Conservation (phyloP, 2,113 vertebrate genomes). For the Sclerurus mexicanus region DNA sequence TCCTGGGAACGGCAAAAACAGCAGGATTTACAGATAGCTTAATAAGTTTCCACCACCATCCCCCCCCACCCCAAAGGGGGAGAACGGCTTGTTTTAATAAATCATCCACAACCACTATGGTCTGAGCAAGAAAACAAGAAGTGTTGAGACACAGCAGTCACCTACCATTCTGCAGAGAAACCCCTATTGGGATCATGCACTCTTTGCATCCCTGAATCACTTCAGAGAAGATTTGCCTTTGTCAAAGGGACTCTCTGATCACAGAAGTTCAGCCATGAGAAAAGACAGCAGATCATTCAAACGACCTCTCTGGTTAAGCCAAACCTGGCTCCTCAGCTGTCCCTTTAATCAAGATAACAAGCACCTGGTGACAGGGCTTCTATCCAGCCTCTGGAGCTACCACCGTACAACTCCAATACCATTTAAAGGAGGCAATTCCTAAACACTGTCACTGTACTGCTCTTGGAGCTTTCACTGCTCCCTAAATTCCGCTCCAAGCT, state of each 20-base stretch:
- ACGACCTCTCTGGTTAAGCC: neutral
- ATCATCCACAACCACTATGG: neutral
- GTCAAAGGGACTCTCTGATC: neutral
- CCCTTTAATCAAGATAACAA: neutral
- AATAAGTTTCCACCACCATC: neutral
- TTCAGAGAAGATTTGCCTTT: neutral
- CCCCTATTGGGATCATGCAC: neutral
- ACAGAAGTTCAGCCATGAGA: neutral
- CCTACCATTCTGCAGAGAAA: neutral
- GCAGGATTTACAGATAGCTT: neutral
- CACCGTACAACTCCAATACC: rapidly evolving
- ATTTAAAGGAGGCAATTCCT: neutral
- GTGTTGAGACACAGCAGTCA: neutral
- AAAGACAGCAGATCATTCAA: neutral
- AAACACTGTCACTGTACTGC: neutral
- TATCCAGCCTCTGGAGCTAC: neutral
- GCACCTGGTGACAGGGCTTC: neutral
- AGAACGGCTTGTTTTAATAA: neutral
- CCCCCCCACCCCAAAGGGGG: neutral
- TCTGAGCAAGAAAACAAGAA: neutral
- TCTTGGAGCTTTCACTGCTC: neutral
- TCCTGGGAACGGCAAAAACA: neutral
- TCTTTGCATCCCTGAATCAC: neutral
- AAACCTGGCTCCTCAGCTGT: neutral
- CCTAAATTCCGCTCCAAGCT: neutral